Evolutionary conservation across 2,113 vertebrate species (phyloP).

Genomic region (Toxostoma redivivum): DNA sequence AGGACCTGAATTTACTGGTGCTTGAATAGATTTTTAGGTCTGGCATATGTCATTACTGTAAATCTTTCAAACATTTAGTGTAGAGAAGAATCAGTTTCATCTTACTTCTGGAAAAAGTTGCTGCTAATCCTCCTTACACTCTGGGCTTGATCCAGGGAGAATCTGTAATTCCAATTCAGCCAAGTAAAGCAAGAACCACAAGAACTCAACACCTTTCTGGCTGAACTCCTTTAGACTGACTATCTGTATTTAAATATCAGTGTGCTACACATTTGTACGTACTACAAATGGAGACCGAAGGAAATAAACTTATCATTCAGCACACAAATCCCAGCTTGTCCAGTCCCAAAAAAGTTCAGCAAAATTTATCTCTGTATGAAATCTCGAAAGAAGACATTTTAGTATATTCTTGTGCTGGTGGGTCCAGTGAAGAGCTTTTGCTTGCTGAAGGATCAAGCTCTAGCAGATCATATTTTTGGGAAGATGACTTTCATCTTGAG

Average conservation of each 20-base stretch:
- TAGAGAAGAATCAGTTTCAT: constrained; percentile 17
- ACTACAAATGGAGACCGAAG: not conserved
- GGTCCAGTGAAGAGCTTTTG: not conserved
- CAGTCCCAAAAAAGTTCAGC: not conserved
- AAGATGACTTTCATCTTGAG: not conserved
- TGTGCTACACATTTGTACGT: not conserved
- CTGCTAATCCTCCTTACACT: not conserved
- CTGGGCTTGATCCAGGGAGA: not conserved
- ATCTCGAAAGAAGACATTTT: not conserved
- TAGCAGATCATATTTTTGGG: not conserved
- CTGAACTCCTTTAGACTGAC: not conserved
- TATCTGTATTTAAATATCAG: not conserved
- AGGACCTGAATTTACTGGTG: constrained; percentile 54
- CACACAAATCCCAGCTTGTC: not conserved
- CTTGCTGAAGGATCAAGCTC: not conserved
- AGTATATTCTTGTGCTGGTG: not conserved
- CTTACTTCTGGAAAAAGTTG: constrained; percentile 42
- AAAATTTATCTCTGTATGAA: not conserved
- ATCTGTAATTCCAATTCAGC: not conserved
- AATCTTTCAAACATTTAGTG: constrained; percentile 59
- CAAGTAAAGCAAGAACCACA: not conserved
- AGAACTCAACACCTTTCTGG: not conserved
- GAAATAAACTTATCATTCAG: not conserved
- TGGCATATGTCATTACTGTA: constrained; percentile 60
- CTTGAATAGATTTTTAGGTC: constrained; percentile 57